Conservation (phyloP, 2,113 vertebrate species). For the Desmodus rotundus region DNA sequence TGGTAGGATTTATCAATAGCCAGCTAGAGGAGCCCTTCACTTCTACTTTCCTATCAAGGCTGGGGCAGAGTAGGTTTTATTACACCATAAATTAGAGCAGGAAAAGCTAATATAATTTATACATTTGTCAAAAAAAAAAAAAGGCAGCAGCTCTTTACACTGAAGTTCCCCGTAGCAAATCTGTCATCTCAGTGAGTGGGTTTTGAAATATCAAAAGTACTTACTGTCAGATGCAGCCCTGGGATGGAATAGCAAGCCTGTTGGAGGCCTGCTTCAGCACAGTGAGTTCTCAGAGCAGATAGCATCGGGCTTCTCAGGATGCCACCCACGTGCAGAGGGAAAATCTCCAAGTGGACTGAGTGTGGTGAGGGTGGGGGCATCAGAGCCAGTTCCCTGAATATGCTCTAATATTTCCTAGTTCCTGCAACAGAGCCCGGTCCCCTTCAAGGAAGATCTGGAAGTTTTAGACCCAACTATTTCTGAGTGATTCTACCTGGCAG, state of each 20-base stretch:
- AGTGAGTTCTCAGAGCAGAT: conserved; percentile 44
- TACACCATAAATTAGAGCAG: conserved; percentile 70
- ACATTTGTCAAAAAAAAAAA: conserved; percentile 64
- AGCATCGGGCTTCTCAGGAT: not conserved
- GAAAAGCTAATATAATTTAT: conserved; percentile 68
- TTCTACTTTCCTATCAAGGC: conserved; percentile 25
- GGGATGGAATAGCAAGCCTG: conserved; percentile 56
- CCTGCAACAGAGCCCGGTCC: not conserved
- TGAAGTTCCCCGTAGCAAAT: conserved; percentile 67
- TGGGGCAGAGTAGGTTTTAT: conserved; percentile 60
- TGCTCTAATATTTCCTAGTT: not conserved
- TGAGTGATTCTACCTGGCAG: not conserved
- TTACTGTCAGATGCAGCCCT: conserved; percentile 67
- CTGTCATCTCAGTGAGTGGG: conserved; percentile 50
- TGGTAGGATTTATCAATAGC: not conserved
- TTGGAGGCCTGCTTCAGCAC: not conserved
- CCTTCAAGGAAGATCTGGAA: not conserved
- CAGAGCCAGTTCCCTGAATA: not conserved
- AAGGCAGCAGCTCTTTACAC: conserved; percentile 24
- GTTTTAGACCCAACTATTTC: not conserved
- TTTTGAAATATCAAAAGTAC: conserved; percentile 67
- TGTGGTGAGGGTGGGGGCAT: not conserved
- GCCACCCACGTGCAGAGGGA: not conserved
- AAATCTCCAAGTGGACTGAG: not conserved
- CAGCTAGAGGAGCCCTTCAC: conserved; percentile 10